phyloP scores from a whole-genome alignment of 2,888 invertebrate species.

The Apamea monoglypha region DNA sequence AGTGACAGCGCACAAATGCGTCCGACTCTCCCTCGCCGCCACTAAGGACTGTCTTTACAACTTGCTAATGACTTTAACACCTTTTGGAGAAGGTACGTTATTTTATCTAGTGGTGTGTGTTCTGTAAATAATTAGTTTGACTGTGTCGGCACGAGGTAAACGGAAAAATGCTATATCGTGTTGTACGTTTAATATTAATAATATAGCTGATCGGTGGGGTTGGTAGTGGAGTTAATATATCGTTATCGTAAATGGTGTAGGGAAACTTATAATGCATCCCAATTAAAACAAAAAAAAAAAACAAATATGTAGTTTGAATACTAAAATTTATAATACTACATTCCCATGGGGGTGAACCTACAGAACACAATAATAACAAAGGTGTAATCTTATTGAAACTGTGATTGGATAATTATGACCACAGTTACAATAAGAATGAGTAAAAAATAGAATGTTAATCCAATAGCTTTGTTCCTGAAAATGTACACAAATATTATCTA shows the following conservation, averaged over 20 bases:
- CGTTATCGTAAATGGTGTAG: background rate
- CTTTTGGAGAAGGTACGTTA: slow-evolving; percentile 76
- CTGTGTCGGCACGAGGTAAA: slow-evolving; percentile 7
- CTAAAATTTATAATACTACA: background rate
- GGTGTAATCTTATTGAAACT: background rate
- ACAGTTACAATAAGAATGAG: background rate
- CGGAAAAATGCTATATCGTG: background rate
- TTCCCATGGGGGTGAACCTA: too few species aligned
- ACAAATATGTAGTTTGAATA: background rate
- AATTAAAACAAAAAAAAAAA: background rate
- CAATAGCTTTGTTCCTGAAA: background rate
- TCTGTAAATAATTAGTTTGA: slow-evolving; percentile 10
- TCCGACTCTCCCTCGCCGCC: slow-evolving; percentile 77
- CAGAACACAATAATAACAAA: background rate
- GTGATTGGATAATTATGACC: background rate
- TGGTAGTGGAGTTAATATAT: background rate
- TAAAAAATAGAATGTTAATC: background rate
- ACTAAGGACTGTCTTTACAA: slow-evolving; percentile 84
- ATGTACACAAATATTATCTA: slow-evolving; percentile 18
- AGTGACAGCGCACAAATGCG: slow-evolving; percentile 76
- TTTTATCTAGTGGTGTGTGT: slow-evolving; percentile 9
- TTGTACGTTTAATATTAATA: background rate
- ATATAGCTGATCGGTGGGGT: background rate
- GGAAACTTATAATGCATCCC: background rate
- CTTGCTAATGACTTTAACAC: slow-evolving; percentile 75